phyloP scores from a whole-genome alignment of 2,797 vertebrate species.

The Poeciliopsis turneri region DNA sequence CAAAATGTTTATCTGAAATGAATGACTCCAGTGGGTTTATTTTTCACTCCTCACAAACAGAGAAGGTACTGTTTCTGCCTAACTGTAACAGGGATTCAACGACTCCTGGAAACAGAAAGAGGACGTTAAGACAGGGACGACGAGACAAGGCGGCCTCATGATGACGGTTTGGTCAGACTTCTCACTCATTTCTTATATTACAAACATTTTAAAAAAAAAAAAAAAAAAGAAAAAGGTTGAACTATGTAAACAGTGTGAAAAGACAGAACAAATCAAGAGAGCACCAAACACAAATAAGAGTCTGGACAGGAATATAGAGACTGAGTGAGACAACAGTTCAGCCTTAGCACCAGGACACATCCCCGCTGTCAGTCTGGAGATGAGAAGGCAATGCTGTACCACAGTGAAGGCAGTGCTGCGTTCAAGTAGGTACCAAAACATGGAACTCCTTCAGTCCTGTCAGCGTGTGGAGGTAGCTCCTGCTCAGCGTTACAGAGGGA shows the following conservation, averaged over 20 bases:
- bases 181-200: conserved; percentile 60
- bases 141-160: conserved; percentile 54
- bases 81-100: conserved; percentile 56
- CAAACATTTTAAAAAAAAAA: conserved; percentile 36
- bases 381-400: conserved; percentile 76
- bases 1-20: conserved; percentile 1
- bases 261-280: conserved; percentile 70
- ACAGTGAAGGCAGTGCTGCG: conserved; percentile 69
- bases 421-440: conserved; percentile 70
- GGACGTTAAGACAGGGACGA: conserved; percentile 56
- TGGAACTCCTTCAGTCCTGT: conserved; percentile 54
- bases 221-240: conserved; percentile 21
- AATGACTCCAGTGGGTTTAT: conserved; percentile 67
- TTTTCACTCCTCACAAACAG: conserved; percentile 56
- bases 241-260: conserved; percentile 83
- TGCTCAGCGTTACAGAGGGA: conserved; percentile 29
- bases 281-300: conserved; percentile 83
- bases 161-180: conserved; percentile 60
- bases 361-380: conserved; percentile 65
- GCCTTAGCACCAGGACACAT: conserved; percentile 80
- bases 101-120: conserved; percentile 54
- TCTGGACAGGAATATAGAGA: conserved; percentile 74
- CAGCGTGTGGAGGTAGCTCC: conserved; percentile 35
- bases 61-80: conserved; percentile 36
- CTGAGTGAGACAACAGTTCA: conserved; percentile 57